Base-by-base conservation (phyloP, 2,113 vertebrate genomes). In the Antigone vipio region DNA sequence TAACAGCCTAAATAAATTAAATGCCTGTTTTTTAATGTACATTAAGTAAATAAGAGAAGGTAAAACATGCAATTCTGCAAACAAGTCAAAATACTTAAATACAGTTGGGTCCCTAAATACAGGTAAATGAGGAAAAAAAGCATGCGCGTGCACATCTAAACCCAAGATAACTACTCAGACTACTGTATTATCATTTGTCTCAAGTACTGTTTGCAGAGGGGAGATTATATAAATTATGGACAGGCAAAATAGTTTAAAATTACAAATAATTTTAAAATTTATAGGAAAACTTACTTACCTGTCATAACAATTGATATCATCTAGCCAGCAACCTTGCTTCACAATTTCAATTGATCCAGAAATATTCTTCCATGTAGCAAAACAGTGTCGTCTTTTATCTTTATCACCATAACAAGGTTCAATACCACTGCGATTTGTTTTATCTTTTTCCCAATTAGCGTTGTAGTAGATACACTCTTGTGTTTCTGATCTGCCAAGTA, bases 261-360 rank as follows among this genome's bases (percentile, higher is more conserved):
- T 14, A 67, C n/a, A 69, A 93, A 50, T 29, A n/a, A 32, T 60
- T 15, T 32, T 15, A 9, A 56, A 42, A 42, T 20, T 15, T 9
- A 26, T 14, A 67, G 44, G 59, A 38, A 91, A 79, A 75, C 66
- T 55, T 87, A 22, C 96, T 96, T 81, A 99, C 99, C 99, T 99
- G 98, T 99, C 99, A 44, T 99, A 99, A 96, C 99, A 99, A 98
- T 99, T 99, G 98, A 99, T 98, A 89, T 99, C 99, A 95, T 99
- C 99, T 81, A 99, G 98, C 99, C 99, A 99, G 98, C 99, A 99
- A 79, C 99, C 99, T 95, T 99, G 99, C 96, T 99, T 99, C 74
- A 99, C 99, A 20, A 99, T 98, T 98, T 99, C 99, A 95, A 99
- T 98, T 40, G 98, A 98, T 59, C 99, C 99, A 21, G 99, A 99